Evolutionary conservation across 2,113 vertebrate genomes (phyloP), one percentile per base, ranked within the genome.

Genomic region (Entosphenus tridentatus): DNA sequence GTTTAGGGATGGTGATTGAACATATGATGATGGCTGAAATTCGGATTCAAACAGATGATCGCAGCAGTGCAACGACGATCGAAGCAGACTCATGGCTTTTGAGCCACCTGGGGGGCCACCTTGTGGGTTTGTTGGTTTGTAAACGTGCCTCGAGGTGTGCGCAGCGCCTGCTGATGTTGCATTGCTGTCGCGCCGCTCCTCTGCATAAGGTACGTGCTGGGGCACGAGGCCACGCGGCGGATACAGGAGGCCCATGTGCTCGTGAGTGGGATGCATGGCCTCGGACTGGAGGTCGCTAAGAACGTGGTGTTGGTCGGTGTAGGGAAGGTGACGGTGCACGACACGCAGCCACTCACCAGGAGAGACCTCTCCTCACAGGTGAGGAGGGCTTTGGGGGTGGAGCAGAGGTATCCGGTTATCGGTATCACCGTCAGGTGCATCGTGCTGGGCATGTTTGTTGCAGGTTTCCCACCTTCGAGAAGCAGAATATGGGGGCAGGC

Each of bases 241-340:
- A 82, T 91, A 79, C 74, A 74, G 68, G 16, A 2, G 10, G 75
- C 83, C 5, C 71, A 70, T 9, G 83, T 86, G 68, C 80, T 95
- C 67, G 78, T 90, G 2, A 81, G 82, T n/a, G 89, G 88, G 1
- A 82, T 92, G 75, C 77, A 75, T 16, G 89, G 88, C 1, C 80
- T 87, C 1, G 89, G 88, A 14, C 85, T 85, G 56, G 87, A 93
- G 74, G 83, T 85, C 68, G 87, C 88, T 73, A 83, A 90, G 71
- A 89, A 88, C 69, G 75, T 92, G 68, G 82, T 86, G 39, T 78
- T 89, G 73, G 82, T 83, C 8, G 89, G 89, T 7, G 82, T 87
- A 8, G 83, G 82, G 70, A 78, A 79, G 5, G 85, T 93, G 69
- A 88, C 85, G 3, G 73, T 95, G 62, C 86, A 90, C 68, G 89